phyloP scores from a whole-genome alignment of 2,797 vertebrate genomes.

The Sebastes diploproa region DNA sequence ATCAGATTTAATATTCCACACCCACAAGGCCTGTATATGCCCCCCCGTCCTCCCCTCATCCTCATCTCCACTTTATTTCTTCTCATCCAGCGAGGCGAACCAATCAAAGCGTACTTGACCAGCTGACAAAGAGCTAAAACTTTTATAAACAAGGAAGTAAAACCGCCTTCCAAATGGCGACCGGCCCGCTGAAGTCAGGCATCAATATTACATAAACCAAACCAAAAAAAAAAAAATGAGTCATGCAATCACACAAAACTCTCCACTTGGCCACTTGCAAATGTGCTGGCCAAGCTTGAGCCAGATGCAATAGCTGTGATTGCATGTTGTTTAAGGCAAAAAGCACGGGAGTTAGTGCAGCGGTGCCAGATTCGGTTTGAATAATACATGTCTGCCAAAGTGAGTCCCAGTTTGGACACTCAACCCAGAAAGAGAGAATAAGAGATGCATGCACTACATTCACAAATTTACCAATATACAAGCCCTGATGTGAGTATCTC shows the following conservation, averaged over 20 bases:
- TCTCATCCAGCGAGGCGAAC: constrained; percentile 8
- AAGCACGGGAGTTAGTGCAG: not conserved
- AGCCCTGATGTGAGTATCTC: not conserved
- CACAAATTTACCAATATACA: constrained; percentile 1
- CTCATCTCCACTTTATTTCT: not conserved
- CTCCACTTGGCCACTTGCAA: not conserved
- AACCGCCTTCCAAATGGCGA: not conserved
- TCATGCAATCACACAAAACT: constrained; percentile 6
- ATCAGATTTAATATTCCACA: constrained; percentile 54
- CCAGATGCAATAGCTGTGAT: constrained; percentile 23
- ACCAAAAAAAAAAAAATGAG: not conserved
- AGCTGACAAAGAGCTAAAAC: constrained; percentile 15
- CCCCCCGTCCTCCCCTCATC: not conserved
- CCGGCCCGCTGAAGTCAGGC: constrained; percentile 2
- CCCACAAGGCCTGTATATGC: not conserved
- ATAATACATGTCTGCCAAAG: constrained; percentile 49
- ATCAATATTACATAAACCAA: constrained; percentile 23
- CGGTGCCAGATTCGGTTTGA: constrained; percentile 56
- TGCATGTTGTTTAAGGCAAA: constrained; percentile 6
- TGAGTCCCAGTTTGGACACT: constrained; percentile 24
- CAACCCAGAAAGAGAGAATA: not conserved
- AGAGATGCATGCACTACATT: not conserved
- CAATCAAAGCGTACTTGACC: constrained; percentile 12
- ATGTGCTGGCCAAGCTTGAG: not conserved
- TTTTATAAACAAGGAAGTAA: constrained; percentile 9